Evolutionary conservation across 1,140 invertebrate species (phyloP).

Genomic region (Daktulosphaira vitifoliae): DNA sequence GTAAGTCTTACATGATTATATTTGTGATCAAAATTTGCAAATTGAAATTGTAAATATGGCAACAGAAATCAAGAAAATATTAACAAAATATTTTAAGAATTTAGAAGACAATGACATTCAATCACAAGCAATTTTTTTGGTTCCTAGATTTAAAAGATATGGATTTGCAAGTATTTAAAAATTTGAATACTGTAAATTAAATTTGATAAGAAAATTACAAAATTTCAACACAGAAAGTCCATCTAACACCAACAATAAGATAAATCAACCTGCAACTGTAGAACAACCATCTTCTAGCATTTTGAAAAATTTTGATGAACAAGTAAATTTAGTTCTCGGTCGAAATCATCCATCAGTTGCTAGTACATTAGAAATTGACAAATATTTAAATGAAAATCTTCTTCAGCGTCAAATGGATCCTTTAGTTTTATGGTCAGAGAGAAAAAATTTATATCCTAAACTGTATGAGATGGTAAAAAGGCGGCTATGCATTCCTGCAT

Average conservation of each 20-base stretch:
- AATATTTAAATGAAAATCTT: neutral
- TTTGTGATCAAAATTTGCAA: neutral
- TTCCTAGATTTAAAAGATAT: neutral
- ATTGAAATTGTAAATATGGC: neutral
- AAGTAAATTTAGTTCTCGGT: neutral
- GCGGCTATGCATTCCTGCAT: neutral
- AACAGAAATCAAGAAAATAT: neutral
- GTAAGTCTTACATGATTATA: neutral
- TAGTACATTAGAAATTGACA: neutral
- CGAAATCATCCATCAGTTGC: neutral
- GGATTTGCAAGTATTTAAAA: neutral
- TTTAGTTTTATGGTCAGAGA: neutral
- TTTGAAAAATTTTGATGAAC: neutral
- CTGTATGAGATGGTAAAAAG: neutral
- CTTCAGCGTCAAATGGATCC: neutral
- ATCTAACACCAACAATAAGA: neutral
- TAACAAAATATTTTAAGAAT: neutral
- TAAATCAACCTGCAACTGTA: neutral
- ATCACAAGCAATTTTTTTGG: neutral
- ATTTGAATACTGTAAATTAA: neutral
- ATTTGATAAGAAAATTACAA: neutral
- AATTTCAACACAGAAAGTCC: no score
- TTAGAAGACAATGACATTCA: neutral
- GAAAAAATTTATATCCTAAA: slow-evolving; percentile 4
- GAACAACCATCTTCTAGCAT: neutral